phyloP scores from a whole-genome alignment of 1,140 invertebrate species.

The Bombyx mandarina region DNA sequence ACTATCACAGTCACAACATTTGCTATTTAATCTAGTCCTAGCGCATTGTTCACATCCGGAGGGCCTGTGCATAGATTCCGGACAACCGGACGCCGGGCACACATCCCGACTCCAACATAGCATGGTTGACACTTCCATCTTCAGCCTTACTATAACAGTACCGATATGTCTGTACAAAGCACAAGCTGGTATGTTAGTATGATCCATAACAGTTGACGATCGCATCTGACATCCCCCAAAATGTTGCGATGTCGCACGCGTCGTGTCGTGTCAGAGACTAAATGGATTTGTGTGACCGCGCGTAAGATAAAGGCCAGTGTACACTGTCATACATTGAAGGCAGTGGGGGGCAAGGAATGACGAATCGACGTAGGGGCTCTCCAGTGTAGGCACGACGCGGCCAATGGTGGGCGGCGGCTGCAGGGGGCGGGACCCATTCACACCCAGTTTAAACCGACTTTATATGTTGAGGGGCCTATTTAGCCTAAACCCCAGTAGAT shows the following conservation, averaged over 20 bases:
- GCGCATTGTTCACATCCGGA: conserved; percentile 50
- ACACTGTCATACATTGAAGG: conserved; percentile 32
- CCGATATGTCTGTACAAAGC: conserved; percentile 43
- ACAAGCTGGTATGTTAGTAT: conserved; percentile 43
- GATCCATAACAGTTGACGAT: conserved; percentile 50
- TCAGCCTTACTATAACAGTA: conserved; percentile 55
- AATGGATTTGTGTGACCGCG: conserved; percentile 53
- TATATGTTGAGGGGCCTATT: conserved; percentile 31
- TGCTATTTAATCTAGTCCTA: conserved; percentile 54
- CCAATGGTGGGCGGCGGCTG: conserved; percentile 39
- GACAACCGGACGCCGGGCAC: conserved; percentile 20
- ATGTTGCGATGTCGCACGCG: conserved; percentile 48
- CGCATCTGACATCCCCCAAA: conserved; percentile 54
- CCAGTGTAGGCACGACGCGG: conserved; percentile 22
- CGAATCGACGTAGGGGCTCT: conserved; percentile 42
- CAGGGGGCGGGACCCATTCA: conserved; percentile 34
- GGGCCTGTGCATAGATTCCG: conserved; percentile 26
- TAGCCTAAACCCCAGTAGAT: conserved; percentile 13
- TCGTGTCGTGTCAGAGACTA: conserved; percentile 58
- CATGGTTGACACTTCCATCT: conserved; percentile 36
- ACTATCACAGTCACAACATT: conserved; percentile 67
- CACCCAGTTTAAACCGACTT: conserved; percentile 34
- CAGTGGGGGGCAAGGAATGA: conserved; percentile 37
- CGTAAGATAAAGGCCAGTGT: conserved; percentile 57
- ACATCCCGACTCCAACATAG: conserved; percentile 25